A percentile compares a stretch with the other conserved stretches of the same genome.
Evolutionary conservation across 2,113 vertebrate species (phyloP).

Genomic region (Eolophus roseicapilla): DNA sequence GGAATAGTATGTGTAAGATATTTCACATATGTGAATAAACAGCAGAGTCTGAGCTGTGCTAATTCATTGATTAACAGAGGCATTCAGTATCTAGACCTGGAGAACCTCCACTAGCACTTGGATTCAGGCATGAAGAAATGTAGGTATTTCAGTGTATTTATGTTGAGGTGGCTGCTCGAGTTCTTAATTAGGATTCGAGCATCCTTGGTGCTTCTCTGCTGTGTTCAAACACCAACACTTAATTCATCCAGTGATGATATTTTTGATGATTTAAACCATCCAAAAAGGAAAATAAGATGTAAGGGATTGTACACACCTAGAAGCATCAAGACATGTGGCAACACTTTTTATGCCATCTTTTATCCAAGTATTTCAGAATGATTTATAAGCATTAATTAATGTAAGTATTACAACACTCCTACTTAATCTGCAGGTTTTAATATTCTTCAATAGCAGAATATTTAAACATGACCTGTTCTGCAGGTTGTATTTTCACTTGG

Average conservation of each 20-base stretch:
- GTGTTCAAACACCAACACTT: neutral
- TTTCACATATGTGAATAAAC: neutral
- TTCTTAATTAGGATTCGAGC: neutral
- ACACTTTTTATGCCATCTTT: conserved; percentile 48
- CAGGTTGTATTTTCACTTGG: conserved; percentile 67
- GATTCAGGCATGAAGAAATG: neutral
- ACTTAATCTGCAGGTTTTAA: conserved; percentile 67
- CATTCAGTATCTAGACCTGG: neutral
- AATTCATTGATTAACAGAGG: neutral
- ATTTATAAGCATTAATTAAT: conserved; percentile 68
- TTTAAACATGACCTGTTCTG: conserved; percentile 70
- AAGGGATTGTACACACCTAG: neutral
- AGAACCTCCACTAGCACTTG: neutral
- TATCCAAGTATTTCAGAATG: conserved; percentile 51
- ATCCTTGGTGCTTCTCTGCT: neutral
- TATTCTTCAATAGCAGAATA: conserved; percentile 68
- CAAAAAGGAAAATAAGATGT: neutral
- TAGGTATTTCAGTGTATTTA: neutral
- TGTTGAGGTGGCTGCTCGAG: neutral
- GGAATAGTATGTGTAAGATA: neutral
- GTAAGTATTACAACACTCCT: conserved; percentile 60
- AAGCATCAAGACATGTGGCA: conserved; percentile 51
- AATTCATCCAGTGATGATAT: neutral
- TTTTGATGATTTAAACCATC: neutral
- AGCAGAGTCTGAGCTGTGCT: neutral